Evolutionary conservation across 1,140 invertebrate genomes (phyloP).

Genomic region (Drosophila elegans): DNA sequence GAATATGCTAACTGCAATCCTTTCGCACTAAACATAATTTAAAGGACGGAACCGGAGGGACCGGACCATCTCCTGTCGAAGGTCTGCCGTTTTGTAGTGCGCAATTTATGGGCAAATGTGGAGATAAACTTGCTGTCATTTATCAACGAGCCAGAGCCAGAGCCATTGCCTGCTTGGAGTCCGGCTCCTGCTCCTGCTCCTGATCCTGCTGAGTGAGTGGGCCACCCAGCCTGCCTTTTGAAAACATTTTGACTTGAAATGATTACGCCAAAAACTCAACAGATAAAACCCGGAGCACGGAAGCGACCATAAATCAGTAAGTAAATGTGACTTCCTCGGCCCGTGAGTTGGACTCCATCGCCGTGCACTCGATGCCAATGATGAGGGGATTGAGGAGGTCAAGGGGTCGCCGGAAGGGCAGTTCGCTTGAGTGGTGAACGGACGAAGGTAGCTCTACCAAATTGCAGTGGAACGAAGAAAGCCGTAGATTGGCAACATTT

Average conservation of each 20-base stretch:
- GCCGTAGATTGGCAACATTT: slow-evolving; percentile 79
- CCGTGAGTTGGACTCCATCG: slow-evolving; percentile 9
- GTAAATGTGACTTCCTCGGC: slow-evolving; percentile 70
- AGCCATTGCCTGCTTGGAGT: slow-evolving; percentile 51
- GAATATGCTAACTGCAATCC: slow-evolving; percentile 65
- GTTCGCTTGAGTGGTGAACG: slow-evolving; percentile 31
- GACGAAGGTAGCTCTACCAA: slow-evolving; percentile 25
- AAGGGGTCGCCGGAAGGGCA: neutral
- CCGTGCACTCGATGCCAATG: slow-evolving; percentile 20
- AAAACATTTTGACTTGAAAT: slow-evolving; percentile 79
- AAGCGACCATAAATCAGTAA: slow-evolving; percentile 79
- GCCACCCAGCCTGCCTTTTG: slow-evolving; percentile 23
- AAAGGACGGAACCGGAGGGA: slow-evolving; percentile 20
- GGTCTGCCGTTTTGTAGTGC: slow-evolving; percentile 77
- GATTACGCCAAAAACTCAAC: slow-evolving; percentile 81
- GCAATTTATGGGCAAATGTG: slow-evolving; percentile 77
- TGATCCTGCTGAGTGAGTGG: slow-evolving; percentile 10
- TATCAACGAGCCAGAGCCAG: slow-evolving; percentile 66
- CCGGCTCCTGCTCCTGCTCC: slow-evolving; percentile 2
- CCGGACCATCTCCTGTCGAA: slow-evolving; percentile 42
- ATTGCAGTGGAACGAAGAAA: slow-evolving; percentile 19
- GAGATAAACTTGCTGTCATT: slow-evolving; percentile 80
- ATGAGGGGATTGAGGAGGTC: slow-evolving; percentile 3
- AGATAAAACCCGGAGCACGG: slow-evolving; percentile 72
- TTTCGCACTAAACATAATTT: slow-evolving; percentile 63